Evolutionary conservation across 2,888 invertebrate genomes (phyloP).

Genomic region (Drosophila kuntzei): DNA sequence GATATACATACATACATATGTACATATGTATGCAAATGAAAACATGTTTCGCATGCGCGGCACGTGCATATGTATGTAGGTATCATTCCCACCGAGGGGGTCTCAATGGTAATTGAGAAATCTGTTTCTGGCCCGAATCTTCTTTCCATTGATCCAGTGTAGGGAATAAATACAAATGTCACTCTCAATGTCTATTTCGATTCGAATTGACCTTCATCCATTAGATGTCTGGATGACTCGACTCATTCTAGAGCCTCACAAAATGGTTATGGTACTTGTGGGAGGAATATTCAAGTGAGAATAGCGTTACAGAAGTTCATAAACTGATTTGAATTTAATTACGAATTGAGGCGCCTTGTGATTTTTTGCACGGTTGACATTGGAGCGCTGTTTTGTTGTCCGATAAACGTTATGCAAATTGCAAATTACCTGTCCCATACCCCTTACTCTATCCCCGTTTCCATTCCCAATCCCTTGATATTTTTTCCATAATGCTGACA

Average conservation of each 20-base stretch:
- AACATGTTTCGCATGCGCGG: slow-evolving; percentile 41
- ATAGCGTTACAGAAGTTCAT: slow-evolving; percentile 43
- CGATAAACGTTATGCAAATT: slow-evolving; percentile 78
- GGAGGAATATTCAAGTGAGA: slow-evolving; percentile 33
- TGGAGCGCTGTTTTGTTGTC: slow-evolving; percentile 39
- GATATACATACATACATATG: slow-evolving; percentile 8
- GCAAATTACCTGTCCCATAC: slow-evolving; percentile 27
- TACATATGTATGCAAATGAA: slow-evolving; percentile 19
- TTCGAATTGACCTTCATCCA: slow-evolving; percentile 1
- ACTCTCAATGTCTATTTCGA: background rate
- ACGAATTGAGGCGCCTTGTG: slow-evolving; percentile 35
- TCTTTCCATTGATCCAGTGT: background rate
- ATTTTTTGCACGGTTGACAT: slow-evolving; percentile 41
- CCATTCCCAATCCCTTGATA: slow-evolving; percentile 16
- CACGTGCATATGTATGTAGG: background rate
- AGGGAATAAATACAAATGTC: slow-evolving; percentile 5
- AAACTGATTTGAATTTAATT: slow-evolving; percentile 76
- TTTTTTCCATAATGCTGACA: slow-evolving; percentile 67
- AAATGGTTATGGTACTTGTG: slow-evolving; percentile 11
- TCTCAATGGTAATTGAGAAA: slow-evolving; percentile 8
- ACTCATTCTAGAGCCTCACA: background rate
- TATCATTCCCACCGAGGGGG: background rate
- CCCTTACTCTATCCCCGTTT: background rate
- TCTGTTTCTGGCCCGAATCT: slow-evolving; percentile 5
- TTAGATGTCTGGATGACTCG: slow-evolving; percentile 10